Percentiles rank a stretch among this genome's conserved stretches.
phyloP scores from a whole-genome alignment of 1,140 invertebrate species.

The Matsumurasca onukii region DNA sequence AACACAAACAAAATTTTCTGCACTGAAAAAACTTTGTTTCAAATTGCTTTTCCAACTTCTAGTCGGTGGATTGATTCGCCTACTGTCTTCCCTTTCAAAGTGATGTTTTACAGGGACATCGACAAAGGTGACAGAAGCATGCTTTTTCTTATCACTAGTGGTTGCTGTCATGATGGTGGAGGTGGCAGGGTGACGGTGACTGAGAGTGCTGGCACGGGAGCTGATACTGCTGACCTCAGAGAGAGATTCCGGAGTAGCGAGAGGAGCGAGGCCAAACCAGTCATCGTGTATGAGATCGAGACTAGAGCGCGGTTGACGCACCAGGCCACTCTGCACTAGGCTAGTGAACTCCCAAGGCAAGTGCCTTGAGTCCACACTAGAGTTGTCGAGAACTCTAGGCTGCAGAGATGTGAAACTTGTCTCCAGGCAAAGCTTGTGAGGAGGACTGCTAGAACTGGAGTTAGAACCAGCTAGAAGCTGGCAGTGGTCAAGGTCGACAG shows the following conservation, averaged over 20 bases:
- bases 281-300: constrained; percentile 60
- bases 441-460: constrained; percentile 51
- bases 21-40: constrained; percentile 21
- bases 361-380: constrained; percentile 35
- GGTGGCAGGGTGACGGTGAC: neutral
- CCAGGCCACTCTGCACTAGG: constrained; percentile 37
- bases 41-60: constrained; percentile 19
- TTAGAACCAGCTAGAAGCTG: constrained; percentile 46
- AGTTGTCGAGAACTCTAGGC: constrained; percentile 7
- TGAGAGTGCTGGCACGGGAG: constrained; percentile 42
- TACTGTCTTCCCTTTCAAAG: neutral
- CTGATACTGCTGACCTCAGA: constrained; percentile 74
- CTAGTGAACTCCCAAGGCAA: constrained; percentile 46
- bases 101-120: constrained; percentile 16
- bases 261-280: constrained; percentile 68
- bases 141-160: constrained; percentile 12
- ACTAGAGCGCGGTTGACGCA: constrained; percentile 24
- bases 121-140: constrained; percentile 16
- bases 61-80: neutral
- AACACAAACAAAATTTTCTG: constrained; percentile 16
- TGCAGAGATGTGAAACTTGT: constrained; percentile 64
- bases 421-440: constrained; percentile 65
- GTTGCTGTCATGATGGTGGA: no score
- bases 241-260: constrained; percentile 83
- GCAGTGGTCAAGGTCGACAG: constrained; percentile 42